Evolutionary conservation across 2,797 vertebrate species (phyloP).

Genomic region (Periparus ater): DNA sequence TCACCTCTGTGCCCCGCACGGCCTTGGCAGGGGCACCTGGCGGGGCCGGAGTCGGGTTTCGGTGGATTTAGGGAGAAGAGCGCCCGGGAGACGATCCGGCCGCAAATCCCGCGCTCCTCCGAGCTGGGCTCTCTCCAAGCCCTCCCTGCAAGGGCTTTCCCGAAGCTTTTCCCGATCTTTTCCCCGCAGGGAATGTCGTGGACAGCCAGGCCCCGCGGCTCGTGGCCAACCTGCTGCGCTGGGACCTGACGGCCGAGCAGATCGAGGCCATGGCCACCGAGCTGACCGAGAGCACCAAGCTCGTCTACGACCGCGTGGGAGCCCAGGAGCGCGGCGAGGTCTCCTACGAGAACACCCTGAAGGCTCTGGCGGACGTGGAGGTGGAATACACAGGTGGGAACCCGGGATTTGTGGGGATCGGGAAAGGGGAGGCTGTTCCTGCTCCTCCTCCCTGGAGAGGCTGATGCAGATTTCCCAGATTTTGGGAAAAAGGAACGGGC

Average conservation of each 20-base stretch:
- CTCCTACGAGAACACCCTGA: constrained; percentile 87
- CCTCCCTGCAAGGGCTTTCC: neutral
- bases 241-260: constrained; percentile 87
- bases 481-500: constrained; percentile 88
- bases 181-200: constrained; percentile 77
- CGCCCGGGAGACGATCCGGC: fast-evolving
- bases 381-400: constrained; percentile 89
- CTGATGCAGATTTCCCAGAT: constrained; percentile 68
- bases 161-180: no score
- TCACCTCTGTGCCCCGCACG: neutral
- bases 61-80: neutral
- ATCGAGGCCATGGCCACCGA: constrained; percentile 79
- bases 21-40: neutral
- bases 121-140: neutral
- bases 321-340: constrained; percentile 77
- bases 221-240: constrained; percentile 80
- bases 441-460: constrained; percentile 79
- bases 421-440: neutral
- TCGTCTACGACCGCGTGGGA: constrained; percentile 88
- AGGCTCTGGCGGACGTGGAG: constrained; percentile 89
- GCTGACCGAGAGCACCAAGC: constrained; percentile 86
- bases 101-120: fast-evolving
- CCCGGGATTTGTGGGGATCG: neutral
- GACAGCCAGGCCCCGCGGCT: constrained; percentile 55
- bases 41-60: neutral